Evolutionary conservation across 1,140 invertebrate genomes (phyloP), one percentile per base, ranked within the genome.

Genomic region (Eciton burchellii): DNA sequence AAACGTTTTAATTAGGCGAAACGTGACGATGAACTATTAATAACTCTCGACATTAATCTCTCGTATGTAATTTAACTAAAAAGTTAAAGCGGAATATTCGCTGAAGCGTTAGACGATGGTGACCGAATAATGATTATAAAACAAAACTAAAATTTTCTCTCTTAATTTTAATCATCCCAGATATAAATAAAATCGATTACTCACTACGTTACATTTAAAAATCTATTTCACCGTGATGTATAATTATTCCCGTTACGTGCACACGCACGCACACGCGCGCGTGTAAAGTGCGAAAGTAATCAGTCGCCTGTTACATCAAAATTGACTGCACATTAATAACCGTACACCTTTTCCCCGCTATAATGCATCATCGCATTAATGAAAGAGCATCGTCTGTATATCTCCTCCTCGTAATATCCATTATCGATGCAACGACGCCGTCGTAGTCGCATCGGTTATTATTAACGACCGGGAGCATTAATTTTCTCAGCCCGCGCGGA

Each of bases 331-430:
- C 16, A 66, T 77, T 77, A 77, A 79, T 56, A 70, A 45, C 74
- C 24, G 8, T 43, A 35, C 11, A 49, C 49, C 54, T 77, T n/a
- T 49, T n/a, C n/a, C 26, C 35, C 35, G 52, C 21, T 29, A 70
- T 79, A 79, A 79, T 79, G 74, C 41, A 56, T 68, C 49, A 79
- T 79, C 74, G 63, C 74, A 45, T 79, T 70, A 79, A 79, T 79
- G 63, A 77, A 68, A 41, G n/a, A 70, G 49, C 63, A 0, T 70
- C 47, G 74, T 70, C 26, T 70, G 63, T 49, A 43, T 9, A 21
- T 70, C 74, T 70, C 56, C 63, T 70, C 56, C 68, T 70, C 74
- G 45, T 45, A 79, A 79, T 70, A 79, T 70, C 74, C 63, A 79
- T 79, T 79, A 79, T 70, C 63, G 49, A 68, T 68, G 43, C 2